phyloP scores from a whole-genome alignment of 2,888 invertebrate species.

The Petrophora chlorosata region DNA sequence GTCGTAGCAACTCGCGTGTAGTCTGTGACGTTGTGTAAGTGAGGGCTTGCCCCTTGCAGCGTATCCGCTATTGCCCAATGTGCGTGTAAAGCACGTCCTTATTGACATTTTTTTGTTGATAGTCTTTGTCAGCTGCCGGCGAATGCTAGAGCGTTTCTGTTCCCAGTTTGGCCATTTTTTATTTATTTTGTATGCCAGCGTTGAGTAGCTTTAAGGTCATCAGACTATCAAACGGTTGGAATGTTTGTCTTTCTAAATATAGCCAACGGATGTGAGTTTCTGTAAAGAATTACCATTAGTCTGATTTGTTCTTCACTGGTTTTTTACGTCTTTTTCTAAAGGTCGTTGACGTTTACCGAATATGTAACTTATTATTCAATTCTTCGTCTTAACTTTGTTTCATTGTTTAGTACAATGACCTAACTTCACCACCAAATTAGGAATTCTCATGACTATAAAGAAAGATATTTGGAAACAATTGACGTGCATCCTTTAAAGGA shows the following conservation, averaged over 20 bases:
- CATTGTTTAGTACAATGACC: conserved; percentile 24
- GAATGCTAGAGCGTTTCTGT: conserved; percentile 10
- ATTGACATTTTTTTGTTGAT: conserved; percentile 32
- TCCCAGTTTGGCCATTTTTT: conserved; percentile 1
- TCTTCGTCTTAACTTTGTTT: conserved; percentile 4
- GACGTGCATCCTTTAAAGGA: neutral
- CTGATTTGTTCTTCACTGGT: too few relatives aligned
- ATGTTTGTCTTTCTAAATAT: too few relatives aligned
- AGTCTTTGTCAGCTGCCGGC: conserved; percentile 24
- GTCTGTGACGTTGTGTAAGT: conserved; percentile 50
- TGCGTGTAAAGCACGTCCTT: conserved; percentile 34
- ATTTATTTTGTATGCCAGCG: neutral
- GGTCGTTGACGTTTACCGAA: too few relatives aligned
- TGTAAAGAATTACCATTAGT: too few relatives aligned
- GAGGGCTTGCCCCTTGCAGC: conserved; percentile 56
- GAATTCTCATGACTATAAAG: conserved; percentile 11
- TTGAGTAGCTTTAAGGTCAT: neutral
- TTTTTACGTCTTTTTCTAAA: too few relatives aligned
- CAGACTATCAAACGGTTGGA: too few relatives aligned
- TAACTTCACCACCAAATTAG: conserved; percentile 24
- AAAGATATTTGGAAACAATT: neutral
- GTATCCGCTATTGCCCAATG: conserved; percentile 52
- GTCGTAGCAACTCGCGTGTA: conserved; percentile 6
- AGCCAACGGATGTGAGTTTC: too few relatives aligned
- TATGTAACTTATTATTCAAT: neutral